A percentile compares a stretch with the other conserved stretches of the same genome.
phyloP scores from a whole-genome alignment of 2,797 vertebrate genomes.

The Pseudochirops cupreus region DNA sequence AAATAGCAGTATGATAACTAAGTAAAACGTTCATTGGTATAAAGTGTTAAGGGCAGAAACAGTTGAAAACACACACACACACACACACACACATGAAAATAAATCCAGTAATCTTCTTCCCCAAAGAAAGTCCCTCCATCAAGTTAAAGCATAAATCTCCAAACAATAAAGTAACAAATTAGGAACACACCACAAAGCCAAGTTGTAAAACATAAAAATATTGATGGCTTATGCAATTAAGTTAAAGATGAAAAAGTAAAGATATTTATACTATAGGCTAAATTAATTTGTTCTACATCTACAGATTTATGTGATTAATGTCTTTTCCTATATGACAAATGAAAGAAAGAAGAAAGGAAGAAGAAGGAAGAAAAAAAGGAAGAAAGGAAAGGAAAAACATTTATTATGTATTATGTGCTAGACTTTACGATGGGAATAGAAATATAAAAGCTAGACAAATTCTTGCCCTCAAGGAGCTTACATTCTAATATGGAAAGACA shows the following conservation, averaged over 20 bases:
- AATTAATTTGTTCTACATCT: background rate
- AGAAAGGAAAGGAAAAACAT: background rate
- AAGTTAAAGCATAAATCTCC: background rate
- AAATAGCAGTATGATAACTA: background rate
- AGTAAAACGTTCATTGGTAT: slow-evolving; percentile 47
- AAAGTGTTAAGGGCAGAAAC: slow-evolving; percentile 56
- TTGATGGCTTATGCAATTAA: background rate
- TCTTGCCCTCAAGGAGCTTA: background rate
- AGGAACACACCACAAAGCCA: background rate
- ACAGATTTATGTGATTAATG: background rate
- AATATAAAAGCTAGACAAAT: background rate
- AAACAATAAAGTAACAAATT: background rate
- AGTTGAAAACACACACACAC: background rate
- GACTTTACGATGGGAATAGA: background rate
- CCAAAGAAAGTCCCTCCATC: background rate
- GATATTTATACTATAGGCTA: background rate
- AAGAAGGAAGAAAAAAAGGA: background rate
- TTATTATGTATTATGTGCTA: background rate
- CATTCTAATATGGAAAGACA: background rate
- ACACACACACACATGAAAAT: too few relatives aligned
- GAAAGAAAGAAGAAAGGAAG: background rate
- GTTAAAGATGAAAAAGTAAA: slow-evolving; percentile 9
- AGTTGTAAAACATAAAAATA: background rate
- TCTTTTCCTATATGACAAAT: background rate
- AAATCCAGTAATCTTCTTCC: background rate